phyloP scores from a whole-genome alignment of 2,888 invertebrate species.

The Atrina japonica region DNA sequence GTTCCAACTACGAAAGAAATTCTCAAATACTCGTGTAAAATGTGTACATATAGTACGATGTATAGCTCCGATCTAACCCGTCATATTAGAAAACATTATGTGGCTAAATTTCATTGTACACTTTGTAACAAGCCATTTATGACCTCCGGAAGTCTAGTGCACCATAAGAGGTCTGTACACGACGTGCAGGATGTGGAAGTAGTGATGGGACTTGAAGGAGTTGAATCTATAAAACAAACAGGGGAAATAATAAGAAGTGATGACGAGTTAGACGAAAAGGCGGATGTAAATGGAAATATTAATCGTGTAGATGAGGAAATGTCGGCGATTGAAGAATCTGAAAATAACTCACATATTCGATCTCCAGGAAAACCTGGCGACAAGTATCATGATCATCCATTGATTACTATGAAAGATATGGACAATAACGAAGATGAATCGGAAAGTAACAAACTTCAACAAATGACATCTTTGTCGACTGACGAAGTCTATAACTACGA shows the following conservation, averaged over 20 bases:
- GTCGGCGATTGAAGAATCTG: background rate
- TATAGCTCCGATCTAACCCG: slow-evolving; percentile 49
- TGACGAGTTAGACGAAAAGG: slow-evolving; percentile 8
- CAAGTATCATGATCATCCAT: too few relatives aligned
- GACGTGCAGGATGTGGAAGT: slow-evolving; percentile 26
- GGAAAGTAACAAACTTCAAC: background rate
- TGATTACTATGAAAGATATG: background rate
- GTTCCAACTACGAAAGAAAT: slow-evolving; percentile 23
- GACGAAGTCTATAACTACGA: slow-evolving; percentile 20
- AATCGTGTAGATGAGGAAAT: background rate
- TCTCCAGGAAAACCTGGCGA: too few relatives aligned
- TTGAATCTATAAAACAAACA: slow-evolving; percentile 25
- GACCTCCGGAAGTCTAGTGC: slow-evolving; percentile 49
- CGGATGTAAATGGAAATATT: slow-evolving; percentile 11
- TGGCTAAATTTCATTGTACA: slow-evolving; percentile 50
- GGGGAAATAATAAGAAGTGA: slow-evolving; percentile 11
- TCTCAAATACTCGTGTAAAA: slow-evolving; percentile 40
- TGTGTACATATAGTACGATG: slow-evolving; percentile 45
- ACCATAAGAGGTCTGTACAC: slow-evolving; percentile 49
- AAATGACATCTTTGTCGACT: background rate
- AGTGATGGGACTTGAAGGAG: slow-evolving; percentile 23
- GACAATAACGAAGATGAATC: background rate
- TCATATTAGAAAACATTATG: slow-evolving; percentile 47
- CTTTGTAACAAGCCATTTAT: slow-evolving; percentile 57
- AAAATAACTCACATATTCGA: background rate